Evolutionary conservation across 2,888 invertebrate species (phyloP), one percentile per base, ranked within the genome.

Genomic region (Neocrepidodera transversa): DNA sequence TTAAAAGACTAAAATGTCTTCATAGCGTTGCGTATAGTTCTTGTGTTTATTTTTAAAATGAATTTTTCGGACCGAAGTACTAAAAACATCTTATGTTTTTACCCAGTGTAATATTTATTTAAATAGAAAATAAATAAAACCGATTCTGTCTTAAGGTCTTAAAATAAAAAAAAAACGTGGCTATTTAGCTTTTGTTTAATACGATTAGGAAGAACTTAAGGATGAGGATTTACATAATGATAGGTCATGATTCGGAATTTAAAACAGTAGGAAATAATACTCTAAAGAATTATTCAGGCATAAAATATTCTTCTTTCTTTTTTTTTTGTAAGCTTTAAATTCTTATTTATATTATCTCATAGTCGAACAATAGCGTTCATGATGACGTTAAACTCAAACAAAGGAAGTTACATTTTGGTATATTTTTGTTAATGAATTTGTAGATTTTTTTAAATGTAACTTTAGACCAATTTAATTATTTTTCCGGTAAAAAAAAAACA

Each of bases 181-280:
- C n/a, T 35, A 30, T 52, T 20, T 38, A 26, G 8, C 38, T 40
- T 51, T 50, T 20, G 32, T 50, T 23, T 38, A 51, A 51, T 51
- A 52, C 52, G 52, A 52, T 52, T 52, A 42, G 52, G 52, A 52
- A 42, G 52, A 28, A 13, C 42, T 42, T 42, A 30, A 40, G 28
- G 20, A 14, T 28, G 13, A 50, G 52, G 28, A 52, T 52, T 52
- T 42, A 52, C 52, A 52, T 52, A 52, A 52, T 52, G 52, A 52
- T 52, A 28, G 52, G 52, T 42, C 52, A 52, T 52, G 52, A 52
- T 42, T 52, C 35, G 52, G 52, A 52, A 52, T 52, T 42, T 52
- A 42, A 52, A 52, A 52, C 42, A 52, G 42, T 26, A 42, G 30
- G 52, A 52, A 52, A 52, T 52, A 42, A 52, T 52, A 52, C 52